These are phyloP conservation scores for Damaliscus lunatus DNA, from an alignment of 2,113 vertebrate genomes.

Conservation along the genomic window DNA sequence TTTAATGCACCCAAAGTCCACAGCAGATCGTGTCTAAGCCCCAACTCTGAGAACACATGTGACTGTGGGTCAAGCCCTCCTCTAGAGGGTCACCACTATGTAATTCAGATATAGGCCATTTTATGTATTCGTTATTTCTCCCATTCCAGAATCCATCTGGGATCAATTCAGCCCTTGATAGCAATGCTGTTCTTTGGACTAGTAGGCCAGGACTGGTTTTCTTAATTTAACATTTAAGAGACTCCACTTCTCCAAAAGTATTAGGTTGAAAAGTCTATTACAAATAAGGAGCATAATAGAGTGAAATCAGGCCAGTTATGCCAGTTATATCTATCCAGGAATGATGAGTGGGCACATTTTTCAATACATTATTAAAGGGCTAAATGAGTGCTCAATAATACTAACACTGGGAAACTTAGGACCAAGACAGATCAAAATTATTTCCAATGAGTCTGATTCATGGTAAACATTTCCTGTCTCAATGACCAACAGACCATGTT, in stretches of 20 bases:
- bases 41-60: neutral
- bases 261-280: constrained; percentile 21
- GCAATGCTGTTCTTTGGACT: neutral
- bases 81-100: neutral
- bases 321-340: neutral
- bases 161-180: neutral
- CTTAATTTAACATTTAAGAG: neutral
- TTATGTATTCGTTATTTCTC: neutral
- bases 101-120: neutral
- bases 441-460: constrained; percentile 42
- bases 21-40: constrained; percentile 28
- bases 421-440: constrained; percentile 31
- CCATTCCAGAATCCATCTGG: constrained; percentile 35
- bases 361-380: neutral
- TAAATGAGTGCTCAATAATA: neutral
- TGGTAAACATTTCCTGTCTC: constrained; percentile 32
- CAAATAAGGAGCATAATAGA: constrained; percentile 32
- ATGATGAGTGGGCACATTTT: neutral
- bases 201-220: neutral
- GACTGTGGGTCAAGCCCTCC: neutral
- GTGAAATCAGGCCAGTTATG: neutral
- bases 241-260: neutral
- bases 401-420: constrained; percentile 1
- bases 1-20: neutral
- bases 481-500: constrained; percentile 46